phyloP scores from a whole-genome alignment of 2,888 invertebrate genomes.

The Cephonodes hylas region DNA sequence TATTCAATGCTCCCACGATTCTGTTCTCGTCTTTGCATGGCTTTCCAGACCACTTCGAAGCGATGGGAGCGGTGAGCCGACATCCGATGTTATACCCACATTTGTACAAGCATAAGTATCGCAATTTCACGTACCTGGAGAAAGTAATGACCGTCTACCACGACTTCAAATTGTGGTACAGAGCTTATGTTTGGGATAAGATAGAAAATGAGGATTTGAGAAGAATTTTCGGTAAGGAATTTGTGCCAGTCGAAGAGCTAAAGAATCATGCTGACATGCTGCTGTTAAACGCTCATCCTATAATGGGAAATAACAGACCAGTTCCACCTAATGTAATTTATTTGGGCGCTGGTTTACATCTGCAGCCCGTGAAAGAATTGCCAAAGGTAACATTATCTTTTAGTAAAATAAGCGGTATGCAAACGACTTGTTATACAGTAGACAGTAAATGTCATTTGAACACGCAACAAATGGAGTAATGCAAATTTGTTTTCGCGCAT shows the following conservation, averaged over 20 bases:
- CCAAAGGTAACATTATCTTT: too few species aligned
- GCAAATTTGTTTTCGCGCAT: neutral
- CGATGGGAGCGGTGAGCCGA: neutral
- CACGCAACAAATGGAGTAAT: neutral
- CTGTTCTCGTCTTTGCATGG: slow-evolving; percentile 2
- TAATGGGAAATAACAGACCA: slow-evolving; percentile 2
- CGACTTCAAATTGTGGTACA: neutral
- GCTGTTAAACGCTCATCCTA: neutral
- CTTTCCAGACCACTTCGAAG: neutral
- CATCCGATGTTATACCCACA: slow-evolving; percentile 10
- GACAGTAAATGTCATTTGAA: neutral
- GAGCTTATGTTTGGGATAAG: neutral
- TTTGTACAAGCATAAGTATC: neutral
- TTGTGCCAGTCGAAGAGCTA: neutral
- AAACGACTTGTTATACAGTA: neutral
- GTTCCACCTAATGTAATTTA: neutral
- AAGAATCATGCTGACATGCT: neutral
- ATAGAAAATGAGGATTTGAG: neutral
- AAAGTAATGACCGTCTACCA: neutral
- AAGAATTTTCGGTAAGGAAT: neutral
- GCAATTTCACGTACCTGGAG: neutral
- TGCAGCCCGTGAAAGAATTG: neutral
- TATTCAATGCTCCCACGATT: slow-evolving; percentile 9
- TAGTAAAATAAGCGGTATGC: too few species aligned
- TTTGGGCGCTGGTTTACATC: neutral